Evolutionary conservation across 2,888 invertebrate genomes (phyloP), one percentile per base, ranked within the genome.

Genomic region (Taenaris catops): DNA sequence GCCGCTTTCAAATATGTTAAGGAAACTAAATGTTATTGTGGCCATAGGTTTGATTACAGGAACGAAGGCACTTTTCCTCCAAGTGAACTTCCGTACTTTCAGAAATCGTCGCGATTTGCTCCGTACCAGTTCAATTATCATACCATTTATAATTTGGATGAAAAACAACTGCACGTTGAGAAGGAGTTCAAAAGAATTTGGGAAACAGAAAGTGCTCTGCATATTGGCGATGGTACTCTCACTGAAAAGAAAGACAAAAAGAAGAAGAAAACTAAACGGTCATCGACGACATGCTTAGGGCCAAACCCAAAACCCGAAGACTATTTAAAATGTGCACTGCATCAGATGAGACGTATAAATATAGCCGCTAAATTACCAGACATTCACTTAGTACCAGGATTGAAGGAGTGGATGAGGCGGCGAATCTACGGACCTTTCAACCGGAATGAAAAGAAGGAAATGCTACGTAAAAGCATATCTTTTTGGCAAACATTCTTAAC

Each of bases 381-480:
- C 23, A 44, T 75, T 8, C 70, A 83, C 36, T 49, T 70, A 11
- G 73, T 63, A 1, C 80, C 84, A 3, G 81, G 80, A 38, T 58
- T 84, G 2, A 63, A 58, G 16, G 81, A 75, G 51, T 84, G 84
- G 84, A 84, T 84, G 83, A 68, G 80, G 5, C 43, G 48, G 2
- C 67, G 84, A 7, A 63, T 83, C 4, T 51, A 66, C 29, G 84
- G 84, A 0, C 71, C 72, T 0, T 48, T 54, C 16, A 57, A 58
- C 3, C 17, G 10, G 1, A 6, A 14, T 1, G 53, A 69, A 20
- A 78, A 59, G 40, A 38, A 39, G 7, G 46, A 55, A 12, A 52
- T 65, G 44, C 19, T 70, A 25, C 46, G 48, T 0, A 60, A 63
- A 44, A 79, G 79, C 25, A 50, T 46, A 4, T 33, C 41, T 2